Conservation (phyloP, 2,888 invertebrate species). For the Cyclophora albipunctata region DNA sequence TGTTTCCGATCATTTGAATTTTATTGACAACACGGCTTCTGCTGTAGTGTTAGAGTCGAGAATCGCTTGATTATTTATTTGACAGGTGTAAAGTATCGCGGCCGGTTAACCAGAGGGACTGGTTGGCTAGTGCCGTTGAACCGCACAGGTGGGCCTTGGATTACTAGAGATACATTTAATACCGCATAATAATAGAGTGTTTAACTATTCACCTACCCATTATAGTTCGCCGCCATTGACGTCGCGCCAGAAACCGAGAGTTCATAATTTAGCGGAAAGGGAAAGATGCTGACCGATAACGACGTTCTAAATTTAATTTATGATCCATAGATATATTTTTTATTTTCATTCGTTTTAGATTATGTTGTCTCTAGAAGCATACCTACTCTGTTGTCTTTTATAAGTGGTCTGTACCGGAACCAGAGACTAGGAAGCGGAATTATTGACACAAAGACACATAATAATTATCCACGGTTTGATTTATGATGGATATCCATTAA, state of each 20-base stretch:
- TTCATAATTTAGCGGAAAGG: slow-evolving; percentile 16
- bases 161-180: slow-evolving; percentile 68
- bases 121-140: slow-evolving; percentile 68
- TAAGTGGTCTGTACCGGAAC: slow-evolving; percentile 11
- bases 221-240: slow-evolving; percentile 12
- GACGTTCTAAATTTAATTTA: slow-evolving; percentile 9
- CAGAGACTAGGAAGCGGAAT: slow-evolving; percentile 21
- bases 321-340: not conserved
- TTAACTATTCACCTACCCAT: slow-evolving; percentile 37
- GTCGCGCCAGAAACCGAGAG: slow-evolving; percentile 12
- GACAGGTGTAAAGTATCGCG: slow-evolving; percentile 56
- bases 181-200: slow-evolving; percentile 58
- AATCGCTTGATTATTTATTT: slow-evolving; percentile 42
- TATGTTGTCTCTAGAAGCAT: too few relatives aligned
- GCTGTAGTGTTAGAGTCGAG: slow-evolving; percentile 39
- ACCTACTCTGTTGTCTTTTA: too few relatives aligned
- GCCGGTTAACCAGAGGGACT: slow-evolving; percentile 61
- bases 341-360: too few relatives aligned
- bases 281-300: slow-evolving; percentile 16
- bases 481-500: not conserved
- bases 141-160: slow-evolving; percentile 68
- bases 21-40: slow-evolving; percentile 30
- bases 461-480: not conserved
- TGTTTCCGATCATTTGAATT: slow-evolving; percentile 31
- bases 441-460: not conserved